Conservation (phyloP, 1,140 invertebrate species). For the Melipona quadrifasciata region DNA sequence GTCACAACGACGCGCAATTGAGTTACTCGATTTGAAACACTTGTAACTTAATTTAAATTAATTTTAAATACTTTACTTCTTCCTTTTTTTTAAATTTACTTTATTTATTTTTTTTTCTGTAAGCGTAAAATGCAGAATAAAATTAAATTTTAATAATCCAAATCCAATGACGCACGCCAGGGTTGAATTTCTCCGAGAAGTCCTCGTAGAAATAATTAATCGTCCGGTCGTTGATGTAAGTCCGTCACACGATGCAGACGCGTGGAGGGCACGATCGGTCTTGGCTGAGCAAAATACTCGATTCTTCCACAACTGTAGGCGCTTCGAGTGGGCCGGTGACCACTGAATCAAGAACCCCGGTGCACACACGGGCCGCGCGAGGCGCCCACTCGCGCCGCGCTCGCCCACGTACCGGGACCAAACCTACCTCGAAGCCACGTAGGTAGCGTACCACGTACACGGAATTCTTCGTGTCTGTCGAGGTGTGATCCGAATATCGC, state of each 20-base stretch:
- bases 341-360: constrained; percentile 62
- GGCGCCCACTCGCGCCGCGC: constrained; percentile 55
- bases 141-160: too few species aligned
- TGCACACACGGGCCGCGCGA: constrained; percentile 21
- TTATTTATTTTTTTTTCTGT: too few species aligned
- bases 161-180: background rate
- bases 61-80: too few species aligned
- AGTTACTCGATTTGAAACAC: too few species aligned
- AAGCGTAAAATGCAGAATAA: too few species aligned
- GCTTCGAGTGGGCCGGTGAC: constrained; percentile 64
- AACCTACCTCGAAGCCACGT: constrained; percentile 59
- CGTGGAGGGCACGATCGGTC: constrained; percentile 40
- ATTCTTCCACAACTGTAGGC: constrained; percentile 59
- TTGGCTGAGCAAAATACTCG: constrained; percentile 45
- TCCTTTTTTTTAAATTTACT: too few species aligned
- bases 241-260: background rate
- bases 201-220: background rate
- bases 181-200: background rate
- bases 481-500: constrained; percentile 37
- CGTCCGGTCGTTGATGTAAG: background rate
- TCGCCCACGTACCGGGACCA: constrained; percentile 58
- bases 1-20: too few species aligned
- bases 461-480: constrained; percentile 20
- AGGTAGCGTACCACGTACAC: constrained; percentile 42
- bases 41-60: too few species aligned